Base-by-base conservation (phyloP, 2,113 vertebrate genomes). In the Podiceps cristatus region DNA sequence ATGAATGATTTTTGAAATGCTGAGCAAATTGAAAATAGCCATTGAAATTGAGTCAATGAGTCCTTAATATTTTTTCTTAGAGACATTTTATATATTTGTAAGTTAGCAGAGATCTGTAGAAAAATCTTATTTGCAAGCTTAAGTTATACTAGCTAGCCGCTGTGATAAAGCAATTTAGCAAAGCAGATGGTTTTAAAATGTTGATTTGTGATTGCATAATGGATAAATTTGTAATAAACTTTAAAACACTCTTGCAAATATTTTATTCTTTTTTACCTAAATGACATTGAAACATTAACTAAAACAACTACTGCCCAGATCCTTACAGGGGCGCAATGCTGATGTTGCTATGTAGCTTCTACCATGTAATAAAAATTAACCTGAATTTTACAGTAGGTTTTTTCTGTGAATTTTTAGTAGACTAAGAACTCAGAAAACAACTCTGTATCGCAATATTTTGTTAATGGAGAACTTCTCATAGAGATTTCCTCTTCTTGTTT, bases 261-360 rank as follows among this genome's bases (percentile, higher is more conserved):
- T 96, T 88, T 79, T 37, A 50, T 79, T 35, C 24, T 93, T 95
- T 78, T 94, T 75, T 75, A 17, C 15, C 75, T 84, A 85, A 91
- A 93, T 95, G 67, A 81, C 62, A 67, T 87, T 93, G 69, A 62
- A 96, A 82, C 82, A n/a, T 15, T 95, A 91, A 87, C 24, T 81
- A 44, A 88, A 81, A 76, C 15, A 17, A 24, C 27, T 47, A 35
- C 9, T 68, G 2, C 12, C 10, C 6, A 23, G 13, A 59, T 79
- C 47, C 16, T 67, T 37, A 19, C 15, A 33, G 58, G 20, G 9
- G 9, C 27, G 14, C 10, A 42, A 0, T 53, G 6, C 40, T 37
- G 44, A 49, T 49, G 15, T 27, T 85, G 25, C 42, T 81, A 23
- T 37, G 18, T 75, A 24, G 4, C 11, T 83, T 83, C n/a, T 71